Percentiles rank a stretch among this genome's conserved stretches.
Evolutionary conservation across 2,888 invertebrate genomes (phyloP).

Genomic region (Theretra japonica): DNA sequence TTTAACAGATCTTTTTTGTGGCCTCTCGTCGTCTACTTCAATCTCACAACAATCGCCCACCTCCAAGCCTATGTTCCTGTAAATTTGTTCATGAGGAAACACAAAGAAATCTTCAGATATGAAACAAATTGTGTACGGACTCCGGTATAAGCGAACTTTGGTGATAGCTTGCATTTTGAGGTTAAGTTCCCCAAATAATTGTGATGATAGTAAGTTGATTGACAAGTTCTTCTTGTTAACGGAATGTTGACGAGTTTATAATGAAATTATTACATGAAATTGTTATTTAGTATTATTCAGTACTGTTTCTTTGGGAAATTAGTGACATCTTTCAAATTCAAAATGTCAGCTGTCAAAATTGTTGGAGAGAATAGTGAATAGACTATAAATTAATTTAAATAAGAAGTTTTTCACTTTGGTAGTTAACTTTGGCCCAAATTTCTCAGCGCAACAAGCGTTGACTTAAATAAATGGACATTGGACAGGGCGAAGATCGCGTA

Average conservation of each 20-base stretch:
- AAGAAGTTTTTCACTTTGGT: too few species aligned
- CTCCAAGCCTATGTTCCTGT: conserved; percentile 62
- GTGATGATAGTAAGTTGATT: background rate
- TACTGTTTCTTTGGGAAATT: conserved; percentile 1
- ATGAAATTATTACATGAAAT: background rate
- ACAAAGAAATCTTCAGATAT: conserved; percentile 60
- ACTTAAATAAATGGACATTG: too few species aligned
- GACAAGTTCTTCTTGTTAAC: background rate
- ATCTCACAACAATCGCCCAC: conserved; percentile 53
- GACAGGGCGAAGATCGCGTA: too few species aligned
- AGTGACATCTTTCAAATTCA: background rate
- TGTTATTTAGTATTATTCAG: too few species aligned
- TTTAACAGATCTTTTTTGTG: conserved; percentile 48
- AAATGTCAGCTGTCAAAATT: background rate
- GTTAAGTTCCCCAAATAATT: conserved; percentile 39
- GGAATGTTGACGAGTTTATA: background rate
- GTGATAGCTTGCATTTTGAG: conserved; percentile 66
- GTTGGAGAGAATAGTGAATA: background rate
- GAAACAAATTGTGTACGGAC: conserved; percentile 64
- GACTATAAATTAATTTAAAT: too few species aligned
- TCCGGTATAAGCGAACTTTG: conserved; percentile 63
- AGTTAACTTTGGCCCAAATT: too few species aligned
- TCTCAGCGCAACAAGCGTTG: too few species aligned
- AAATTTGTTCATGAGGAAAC: conserved; percentile 57
- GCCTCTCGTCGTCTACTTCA: conserved; percentile 43